Conservation (phyloP, 2,113 vertebrate species). For the Pipra filicauda region DNA sequence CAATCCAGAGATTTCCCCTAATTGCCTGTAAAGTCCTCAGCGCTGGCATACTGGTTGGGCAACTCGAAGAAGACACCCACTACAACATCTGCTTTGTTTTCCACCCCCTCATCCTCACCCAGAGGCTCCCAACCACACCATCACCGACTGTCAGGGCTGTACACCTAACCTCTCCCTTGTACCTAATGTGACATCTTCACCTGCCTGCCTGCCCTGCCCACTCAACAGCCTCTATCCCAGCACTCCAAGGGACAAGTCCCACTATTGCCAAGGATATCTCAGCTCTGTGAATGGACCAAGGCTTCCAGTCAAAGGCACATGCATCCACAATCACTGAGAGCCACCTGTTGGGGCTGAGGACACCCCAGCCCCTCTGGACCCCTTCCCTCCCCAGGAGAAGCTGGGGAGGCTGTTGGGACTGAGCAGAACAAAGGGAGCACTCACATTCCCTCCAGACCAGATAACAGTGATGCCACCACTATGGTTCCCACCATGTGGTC, state of each 20-base stretch:
- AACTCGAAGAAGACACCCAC: neutral
- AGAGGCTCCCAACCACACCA: neutral
- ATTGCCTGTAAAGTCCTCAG: neutral
- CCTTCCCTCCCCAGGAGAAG: neutral
- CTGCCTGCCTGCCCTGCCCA: neutral
- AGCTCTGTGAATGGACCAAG: neutral
- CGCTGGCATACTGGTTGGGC: too few species aligned
- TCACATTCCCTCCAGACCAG: neutral
- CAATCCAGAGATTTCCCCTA: neutral
- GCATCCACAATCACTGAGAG: too few species aligned
- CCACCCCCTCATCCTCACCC: neutral
- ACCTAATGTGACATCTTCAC: neutral
- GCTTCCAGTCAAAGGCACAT: neutral
- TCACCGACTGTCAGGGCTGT: neutral
- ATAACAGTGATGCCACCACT: fast-evolving
- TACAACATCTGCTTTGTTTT: neutral
- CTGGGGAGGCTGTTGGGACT: neutral
- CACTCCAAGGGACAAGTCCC: neutral
- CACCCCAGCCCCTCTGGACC: fast-evolving
- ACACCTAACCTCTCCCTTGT: neutral
- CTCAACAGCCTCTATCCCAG: neutral
- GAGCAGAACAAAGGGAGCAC: neutral
- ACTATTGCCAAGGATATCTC: neutral
- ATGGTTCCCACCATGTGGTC: fast-evolving
- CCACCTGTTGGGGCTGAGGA: neutral